These are phyloP conservation scores for Paraescarpia echinospica DNA, from an alignment of 1,140 invertebrate genomes.

Conservation along the genomic window DNA sequence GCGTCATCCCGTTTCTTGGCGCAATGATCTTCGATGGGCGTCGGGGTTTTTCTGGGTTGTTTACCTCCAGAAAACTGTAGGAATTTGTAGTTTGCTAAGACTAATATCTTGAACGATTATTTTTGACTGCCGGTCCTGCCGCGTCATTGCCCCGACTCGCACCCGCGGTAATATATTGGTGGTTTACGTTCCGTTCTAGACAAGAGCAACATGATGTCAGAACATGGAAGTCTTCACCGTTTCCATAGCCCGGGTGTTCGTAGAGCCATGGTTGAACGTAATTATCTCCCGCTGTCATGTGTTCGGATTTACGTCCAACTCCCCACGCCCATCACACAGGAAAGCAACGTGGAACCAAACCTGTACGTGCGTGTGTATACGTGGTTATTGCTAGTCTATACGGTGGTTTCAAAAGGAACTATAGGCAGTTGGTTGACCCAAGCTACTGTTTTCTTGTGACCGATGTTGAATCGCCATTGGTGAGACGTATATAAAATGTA, in stretches of 20 bases:
- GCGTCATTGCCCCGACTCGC: background rate
- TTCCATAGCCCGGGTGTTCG: background rate
- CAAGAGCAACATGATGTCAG: background rate
- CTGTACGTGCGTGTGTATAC: background rate
- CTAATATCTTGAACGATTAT: no score
- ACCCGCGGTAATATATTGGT: background rate
- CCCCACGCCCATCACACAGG: no score
- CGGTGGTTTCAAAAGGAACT: background rate
- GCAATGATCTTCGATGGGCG: background rate
- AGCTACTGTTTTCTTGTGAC: background rate
- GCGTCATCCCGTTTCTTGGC: background rate
- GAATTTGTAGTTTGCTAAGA: no score
- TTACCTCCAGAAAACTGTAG: no score
- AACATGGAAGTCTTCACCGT: background rate
- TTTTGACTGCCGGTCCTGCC: background rate
- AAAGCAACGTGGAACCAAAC: background rate
- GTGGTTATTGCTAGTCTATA: background rate
- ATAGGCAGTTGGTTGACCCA: background rate
- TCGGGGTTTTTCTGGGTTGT: no score
- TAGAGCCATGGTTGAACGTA: background rate
- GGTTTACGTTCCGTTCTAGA: background rate
- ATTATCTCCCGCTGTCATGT: background rate
- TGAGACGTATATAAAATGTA: background rate
- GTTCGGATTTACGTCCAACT: background rate
- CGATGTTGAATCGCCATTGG: background rate